These are phyloP conservation scores for Ophion obscuratus DNA, from an alignment of 2,888 invertebrate genomes.

Conservation along the genomic window DNA sequence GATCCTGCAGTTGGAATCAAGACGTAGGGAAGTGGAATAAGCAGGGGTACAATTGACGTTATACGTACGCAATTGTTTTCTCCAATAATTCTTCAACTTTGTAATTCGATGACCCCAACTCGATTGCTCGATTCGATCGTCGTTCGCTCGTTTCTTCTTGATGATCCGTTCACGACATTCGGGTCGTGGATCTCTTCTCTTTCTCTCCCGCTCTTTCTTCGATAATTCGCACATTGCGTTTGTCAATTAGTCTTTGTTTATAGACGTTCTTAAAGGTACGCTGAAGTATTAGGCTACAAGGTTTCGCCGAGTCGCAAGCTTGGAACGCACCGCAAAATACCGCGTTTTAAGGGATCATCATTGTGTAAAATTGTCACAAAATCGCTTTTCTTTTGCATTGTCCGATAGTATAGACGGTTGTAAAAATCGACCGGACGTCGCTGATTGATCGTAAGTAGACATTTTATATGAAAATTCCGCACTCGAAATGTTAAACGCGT, in stretches of 20 bases:
- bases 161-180: slow-evolving; percentile 15
- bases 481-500: too few relatives aligned
- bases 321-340: slow-evolving; percentile 47
- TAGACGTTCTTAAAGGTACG: slow-evolving; percentile 63
- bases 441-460: too few relatives aligned
- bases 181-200: slow-evolving; percentile 23
- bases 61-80: slow-evolving; percentile 37
- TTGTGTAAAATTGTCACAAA: too few relatives aligned
- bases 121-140: slow-evolving; percentile 20
- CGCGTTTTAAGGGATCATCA: not conserved
- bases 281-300: slow-evolving; percentile 63
- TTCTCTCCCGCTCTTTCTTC: not conserved
- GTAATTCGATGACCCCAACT: not conserved
- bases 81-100: slow-evolving; percentile 6
- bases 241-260: slow-evolving; percentile 55
- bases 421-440: too few relatives aligned
- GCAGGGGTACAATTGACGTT: not conserved
- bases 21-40: not conserved
- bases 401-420: too few relatives aligned
- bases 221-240: slow-evolving; percentile 57
- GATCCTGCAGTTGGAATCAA: not conserved
- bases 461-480: too few relatives aligned
- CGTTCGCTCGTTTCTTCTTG: slow-evolving; percentile 16
- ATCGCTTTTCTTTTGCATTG: too few relatives aligned
- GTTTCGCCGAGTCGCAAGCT: slow-evolving; percentile 50